These are phyloP conservation scores for Gibbula magus DNA, from an alignment of 2,888 invertebrate species.

Conservation along the genomic window DNA sequence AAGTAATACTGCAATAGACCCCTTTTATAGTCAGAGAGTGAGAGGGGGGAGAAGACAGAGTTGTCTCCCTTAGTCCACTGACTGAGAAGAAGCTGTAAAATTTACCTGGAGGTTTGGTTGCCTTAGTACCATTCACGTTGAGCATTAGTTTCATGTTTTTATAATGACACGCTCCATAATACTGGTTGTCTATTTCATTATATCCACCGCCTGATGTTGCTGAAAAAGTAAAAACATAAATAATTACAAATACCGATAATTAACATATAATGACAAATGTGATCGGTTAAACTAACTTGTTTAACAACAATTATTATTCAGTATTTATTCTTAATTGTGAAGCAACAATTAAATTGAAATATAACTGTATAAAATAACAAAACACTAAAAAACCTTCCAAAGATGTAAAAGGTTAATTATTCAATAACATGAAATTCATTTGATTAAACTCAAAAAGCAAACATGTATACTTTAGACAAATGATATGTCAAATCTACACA, in stretches of 20 bases:
- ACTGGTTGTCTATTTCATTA: slow-evolving; percentile 25
- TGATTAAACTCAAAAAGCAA: too few species aligned
- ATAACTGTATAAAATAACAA: too few species aligned
- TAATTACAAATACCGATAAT: not conserved
- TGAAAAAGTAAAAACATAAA: not conserved
- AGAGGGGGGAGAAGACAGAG: not conserved
- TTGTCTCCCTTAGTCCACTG: slow-evolving; percentile 10
- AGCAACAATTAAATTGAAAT: too few species aligned
- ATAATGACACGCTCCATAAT: slow-evolving; percentile 1
- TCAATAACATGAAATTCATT: too few species aligned
- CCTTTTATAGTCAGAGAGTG: not conserved
- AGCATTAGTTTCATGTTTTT: slow-evolving; percentile 22
- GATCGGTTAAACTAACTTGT: too few species aligned
- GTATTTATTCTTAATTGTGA: too few species aligned
- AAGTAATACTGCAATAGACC: not conserved
- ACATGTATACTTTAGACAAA: too few species aligned
- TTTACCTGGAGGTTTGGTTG: not conserved
- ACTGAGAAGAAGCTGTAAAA: not conserved
- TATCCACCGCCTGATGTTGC: slow-evolving; percentile 26
- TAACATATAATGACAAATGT: too few species aligned
- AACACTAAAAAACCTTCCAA: too few species aligned
- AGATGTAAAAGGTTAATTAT: too few species aligned
- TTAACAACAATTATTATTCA: too few species aligned
- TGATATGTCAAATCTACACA: too few species aligned
- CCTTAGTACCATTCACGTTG: not conserved